phyloP scores from a whole-genome alignment of 2,797 vertebrate species.

The Phaenicophaeus curvirostris region DNA sequence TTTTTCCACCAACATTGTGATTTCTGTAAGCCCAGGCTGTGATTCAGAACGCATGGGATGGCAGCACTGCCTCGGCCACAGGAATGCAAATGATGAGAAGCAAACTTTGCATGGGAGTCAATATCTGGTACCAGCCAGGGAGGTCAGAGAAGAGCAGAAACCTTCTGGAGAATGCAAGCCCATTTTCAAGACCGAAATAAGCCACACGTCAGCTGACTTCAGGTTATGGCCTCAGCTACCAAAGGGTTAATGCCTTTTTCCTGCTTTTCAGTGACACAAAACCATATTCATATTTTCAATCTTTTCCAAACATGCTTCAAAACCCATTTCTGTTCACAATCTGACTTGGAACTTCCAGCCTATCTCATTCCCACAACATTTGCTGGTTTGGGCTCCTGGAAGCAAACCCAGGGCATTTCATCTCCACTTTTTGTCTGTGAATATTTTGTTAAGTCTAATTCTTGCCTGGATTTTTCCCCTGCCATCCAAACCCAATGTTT shows the following conservation, averaged over 20 bases:
- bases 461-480: background rate
- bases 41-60: background rate
- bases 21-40: background rate
- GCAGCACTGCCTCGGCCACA: accelerated
- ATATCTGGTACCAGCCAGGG: background rate
- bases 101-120: background rate
- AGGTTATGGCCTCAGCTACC: background rate
- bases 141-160: background rate
- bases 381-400: background rate
- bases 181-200: background rate
- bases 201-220: background rate
- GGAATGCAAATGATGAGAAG: background rate
- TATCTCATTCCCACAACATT: background rate
- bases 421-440: background rate
- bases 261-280: background rate
- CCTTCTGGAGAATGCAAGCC: background rate
- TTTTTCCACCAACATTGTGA: background rate
- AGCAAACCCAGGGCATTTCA: background rate
- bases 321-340: background rate
- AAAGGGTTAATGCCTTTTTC: background rate
- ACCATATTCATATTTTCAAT: background rate
- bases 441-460: background rate
- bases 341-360: background rate
- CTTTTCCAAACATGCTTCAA: background rate
- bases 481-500: background rate